Evolutionary conservation across 2,888 invertebrate species (phyloP).

Genomic region (Epistrophe eligans): DNA sequence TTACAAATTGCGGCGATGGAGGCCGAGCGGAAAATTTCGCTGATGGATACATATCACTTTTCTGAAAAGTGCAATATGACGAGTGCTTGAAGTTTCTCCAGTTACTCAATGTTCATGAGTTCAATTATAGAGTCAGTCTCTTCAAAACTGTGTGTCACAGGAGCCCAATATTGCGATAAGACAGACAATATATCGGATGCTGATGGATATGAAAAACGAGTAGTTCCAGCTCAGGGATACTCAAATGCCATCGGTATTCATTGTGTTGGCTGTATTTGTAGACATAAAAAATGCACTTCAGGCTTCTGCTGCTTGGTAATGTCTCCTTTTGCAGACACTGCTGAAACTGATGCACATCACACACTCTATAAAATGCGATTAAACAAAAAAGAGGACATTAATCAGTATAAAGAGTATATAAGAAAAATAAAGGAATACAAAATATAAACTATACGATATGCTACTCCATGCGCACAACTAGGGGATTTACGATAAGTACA

Average conservation of each 20-base stretch:
- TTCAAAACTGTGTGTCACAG: constrained; percentile 37
- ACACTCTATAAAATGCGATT: constrained; percentile 73
- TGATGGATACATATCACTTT: constrained; percentile 80
- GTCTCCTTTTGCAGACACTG: constrained; percentile 40
- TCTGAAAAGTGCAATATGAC: constrained; percentile 68
- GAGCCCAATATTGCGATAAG: constrained; percentile 56
- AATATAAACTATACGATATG: constrained; percentile 49
- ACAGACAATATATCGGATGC: constrained; percentile 51
- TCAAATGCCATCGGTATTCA: constrained; percentile 59
- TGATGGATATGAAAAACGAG: constrained; percentile 61
- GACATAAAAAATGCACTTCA: constrained; percentile 31
- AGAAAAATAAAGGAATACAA: constrained; percentile 37
- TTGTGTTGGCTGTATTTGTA: constrained; percentile 18
- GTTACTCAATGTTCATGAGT: constrained; percentile 35
- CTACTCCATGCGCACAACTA: constrained; percentile 58
- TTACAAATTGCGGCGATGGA: constrained; percentile 86
- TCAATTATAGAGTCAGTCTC: constrained; percentile 31
- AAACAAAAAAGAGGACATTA: constrained; percentile 68
- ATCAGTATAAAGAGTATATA: constrained; percentile 65
- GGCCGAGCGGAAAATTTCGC: constrained; percentile 82
- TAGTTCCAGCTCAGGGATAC: constrained; percentile 53
- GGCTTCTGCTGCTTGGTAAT: constrained; percentile 58
- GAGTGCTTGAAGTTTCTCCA: constrained; percentile 30
- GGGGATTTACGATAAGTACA: constrained; percentile 73
- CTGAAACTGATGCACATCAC: constrained; percentile 65